Base-by-base conservation (phyloP, 92 coral and sea anemone species). In the Porites rus region DNA sequence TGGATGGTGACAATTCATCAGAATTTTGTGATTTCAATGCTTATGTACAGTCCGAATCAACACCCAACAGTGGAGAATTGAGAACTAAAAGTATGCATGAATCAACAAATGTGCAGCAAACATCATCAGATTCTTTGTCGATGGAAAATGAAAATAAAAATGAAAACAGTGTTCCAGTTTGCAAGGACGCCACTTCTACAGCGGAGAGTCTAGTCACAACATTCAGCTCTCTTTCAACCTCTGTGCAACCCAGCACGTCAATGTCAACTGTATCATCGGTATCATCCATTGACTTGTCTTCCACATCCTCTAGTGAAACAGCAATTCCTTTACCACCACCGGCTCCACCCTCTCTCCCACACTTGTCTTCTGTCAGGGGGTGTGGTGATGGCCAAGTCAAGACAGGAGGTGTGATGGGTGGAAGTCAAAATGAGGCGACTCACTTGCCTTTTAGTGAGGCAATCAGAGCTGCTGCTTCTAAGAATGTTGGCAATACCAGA, bases 341-440 rank as follows among this genome's bases (percentile, higher is more conserved):
- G 1, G 43, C n/a, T n/a, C 88, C 92, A n/a, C 91, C 92, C 0
- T 90, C 88, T 9, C 89, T 91, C 11, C 74, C 93, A 10, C 76
- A 84, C 65, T 82, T 89, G 2, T 79, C 97, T 11, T 73, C 86
- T 9, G 51, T 66, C 3, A 51, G 59, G 63, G 75, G 83, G 18
- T 66, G 65, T n/a, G 65, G 73, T 24, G 82, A 67, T 43, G 62
- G 82, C 58, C 89, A 85, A 38, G 80, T 79, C 4, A 88, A 88
- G 79, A 66, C 90, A 24, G 95, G 98, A 24, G 95, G 98, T 50
- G 95, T 94, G 51, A 88, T 94, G 88, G 98, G 95, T 10, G 98
- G 98, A 51, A 87, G 84, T 24, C 85, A 85, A 14, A 79, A 87
- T 31, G 69, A 58, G 4, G 71, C 82, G 20, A 75, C 77, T 62